Percentiles rank a stretch among this genome's conserved stretches.
These are phyloP conservation scores for Siniperca chuatsi DNA, from an alignment of 2,113 vertebrate species.

Conservation along the genomic window DNA sequence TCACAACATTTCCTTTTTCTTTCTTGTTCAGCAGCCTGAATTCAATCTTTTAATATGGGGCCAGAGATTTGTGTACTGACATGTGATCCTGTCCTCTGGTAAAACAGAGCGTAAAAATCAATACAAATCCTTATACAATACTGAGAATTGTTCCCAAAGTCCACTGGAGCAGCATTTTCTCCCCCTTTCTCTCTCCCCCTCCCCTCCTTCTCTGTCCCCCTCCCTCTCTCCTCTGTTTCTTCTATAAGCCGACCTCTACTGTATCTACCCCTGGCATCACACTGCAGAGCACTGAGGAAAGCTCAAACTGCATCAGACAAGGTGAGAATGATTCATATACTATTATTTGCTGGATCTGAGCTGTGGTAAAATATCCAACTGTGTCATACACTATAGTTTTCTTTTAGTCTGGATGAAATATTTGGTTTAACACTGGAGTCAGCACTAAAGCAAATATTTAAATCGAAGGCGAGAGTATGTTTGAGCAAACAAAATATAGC, in stretches of 20 bases:
- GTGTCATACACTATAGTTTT: not conserved
- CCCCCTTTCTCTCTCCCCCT: conserved; percentile 39
- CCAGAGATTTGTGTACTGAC: conserved; percentile 50
- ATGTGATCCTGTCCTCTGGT: conserved; percentile 51
- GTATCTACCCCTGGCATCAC: conserved; percentile 79
- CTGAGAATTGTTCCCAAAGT: conserved; percentile 75
- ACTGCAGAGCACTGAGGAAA: conserved; percentile 76
- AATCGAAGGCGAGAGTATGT: conserved; percentile 36
- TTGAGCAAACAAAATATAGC: conserved; percentile 28
- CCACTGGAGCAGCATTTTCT: conserved; percentile 70
- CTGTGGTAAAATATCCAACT: conserved; percentile 17
- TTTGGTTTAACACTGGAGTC: conserved; percentile 33
- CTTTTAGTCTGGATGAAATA: conserved; percentile 27
- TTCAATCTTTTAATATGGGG: conserved; percentile 10
- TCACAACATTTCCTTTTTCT: conserved; percentile 18
- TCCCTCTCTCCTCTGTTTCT: conserved; percentile 72
- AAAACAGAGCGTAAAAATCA: conserved; percentile 54
- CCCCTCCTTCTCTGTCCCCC: conserved; percentile 54
- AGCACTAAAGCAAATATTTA: conserved; percentile 53
- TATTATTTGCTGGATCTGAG: conserved; percentile 30
- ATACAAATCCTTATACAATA: conserved; percentile 62
- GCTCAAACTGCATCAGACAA: conserved; percentile 79
- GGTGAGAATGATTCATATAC: conserved; percentile 72
- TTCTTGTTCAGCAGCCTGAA: conserved; percentile 14
- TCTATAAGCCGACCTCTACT: conserved; percentile 80